Percentiles rank a stretch among this genome's conserved stretches.
Evolutionary conservation across 2,113 vertebrate genomes (phyloP).

Genomic region (Prunella himalayana): DNA sequence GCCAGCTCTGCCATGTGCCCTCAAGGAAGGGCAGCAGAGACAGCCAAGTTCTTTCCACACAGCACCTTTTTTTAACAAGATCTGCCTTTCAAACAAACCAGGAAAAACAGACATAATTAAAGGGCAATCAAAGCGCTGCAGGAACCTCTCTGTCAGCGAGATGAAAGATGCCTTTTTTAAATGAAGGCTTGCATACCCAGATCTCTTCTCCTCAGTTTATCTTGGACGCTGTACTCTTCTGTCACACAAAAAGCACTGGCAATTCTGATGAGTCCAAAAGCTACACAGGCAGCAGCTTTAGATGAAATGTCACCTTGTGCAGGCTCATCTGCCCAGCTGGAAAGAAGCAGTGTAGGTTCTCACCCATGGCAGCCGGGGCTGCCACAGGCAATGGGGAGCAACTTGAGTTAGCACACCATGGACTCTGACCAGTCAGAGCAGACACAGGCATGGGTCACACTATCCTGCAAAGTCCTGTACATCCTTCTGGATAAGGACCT

Average conservation of each 20-base stretch:
- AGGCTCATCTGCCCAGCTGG: not conserved
- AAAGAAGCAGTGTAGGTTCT: not conserved
- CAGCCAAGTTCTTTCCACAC: slow-evolving; percentile 54
- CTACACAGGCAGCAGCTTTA: not conserved
- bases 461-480: accelerated
- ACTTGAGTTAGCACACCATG: not conserved
- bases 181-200: slow-evolving; percentile 7
- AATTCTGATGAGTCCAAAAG: slow-evolving; percentile 3
- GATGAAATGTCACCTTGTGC: not conserved
- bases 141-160: slow-evolving; percentile 48
- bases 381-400: not conserved
- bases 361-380: not conserved
- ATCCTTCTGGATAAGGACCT: not conserved
- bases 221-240: not conserved
- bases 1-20: not conserved
- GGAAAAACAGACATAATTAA: slow-evolving; percentile 54
- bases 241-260: not conserved
- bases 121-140: slow-evolving; percentile 38
- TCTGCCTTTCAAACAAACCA: slow-evolving; percentile 59
- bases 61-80: slow-evolving; percentile 49
- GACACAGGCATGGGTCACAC: not conserved
- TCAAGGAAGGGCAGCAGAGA: slow-evolving; percentile 50
- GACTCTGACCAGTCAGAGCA: not conserved
- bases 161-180: slow-evolving; percentile 48
- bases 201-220: slow-evolving; percentile 8